Evolutionary conservation across 2,888 invertebrate species (phyloP).

Genomic region (Xylota sylvarum): DNA sequence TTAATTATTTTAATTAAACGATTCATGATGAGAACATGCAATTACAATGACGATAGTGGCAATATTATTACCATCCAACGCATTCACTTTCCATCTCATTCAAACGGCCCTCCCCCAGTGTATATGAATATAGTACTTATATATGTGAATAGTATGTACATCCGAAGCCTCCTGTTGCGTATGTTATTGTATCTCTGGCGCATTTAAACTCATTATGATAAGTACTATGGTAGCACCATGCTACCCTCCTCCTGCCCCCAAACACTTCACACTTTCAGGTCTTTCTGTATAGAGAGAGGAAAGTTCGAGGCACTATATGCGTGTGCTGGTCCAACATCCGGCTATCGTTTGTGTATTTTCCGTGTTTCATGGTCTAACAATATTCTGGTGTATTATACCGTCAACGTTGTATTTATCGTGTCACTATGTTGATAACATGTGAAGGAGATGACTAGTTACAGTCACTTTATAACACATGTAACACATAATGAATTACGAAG

Average conservation of each 20-base stretch:
- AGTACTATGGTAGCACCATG: slow-evolving; percentile 44
- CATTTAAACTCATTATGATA: slow-evolving; percentile 75
- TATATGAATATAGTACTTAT: not conserved
- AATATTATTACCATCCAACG: slow-evolving; percentile 48
- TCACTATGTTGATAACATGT: slow-evolving; percentile 60
- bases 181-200: slow-evolving; percentile 53
- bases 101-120: slow-evolving; percentile 1
- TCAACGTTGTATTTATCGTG: slow-evolving; percentile 57
- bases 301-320: slow-evolving; percentile 32
- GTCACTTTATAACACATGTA: slow-evolving; percentile 61
- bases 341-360: slow-evolving; percentile 45
- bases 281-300: not conserved
- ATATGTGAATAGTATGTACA: slow-evolving; percentile 15
- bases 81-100: slow-evolving; percentile 67
- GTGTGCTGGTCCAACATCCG: slow-evolving; percentile 57
- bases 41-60: slow-evolving; percentile 48
- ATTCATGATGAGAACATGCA: slow-evolving; percentile 57
- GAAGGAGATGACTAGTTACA: slow-evolving; percentile 54
- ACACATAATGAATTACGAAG: slow-evolving; percentile 68
- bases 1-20: slow-evolving; percentile 71
- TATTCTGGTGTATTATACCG: slow-evolving; percentile 48
- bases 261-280: slow-evolving; percentile 20
- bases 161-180: slow-evolving; percentile 68
- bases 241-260: not conserved
- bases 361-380: slow-evolving; percentile 60